Conservation (phyloP, 1,140 invertebrate species). For the Camponotus floridanus region DNA sequence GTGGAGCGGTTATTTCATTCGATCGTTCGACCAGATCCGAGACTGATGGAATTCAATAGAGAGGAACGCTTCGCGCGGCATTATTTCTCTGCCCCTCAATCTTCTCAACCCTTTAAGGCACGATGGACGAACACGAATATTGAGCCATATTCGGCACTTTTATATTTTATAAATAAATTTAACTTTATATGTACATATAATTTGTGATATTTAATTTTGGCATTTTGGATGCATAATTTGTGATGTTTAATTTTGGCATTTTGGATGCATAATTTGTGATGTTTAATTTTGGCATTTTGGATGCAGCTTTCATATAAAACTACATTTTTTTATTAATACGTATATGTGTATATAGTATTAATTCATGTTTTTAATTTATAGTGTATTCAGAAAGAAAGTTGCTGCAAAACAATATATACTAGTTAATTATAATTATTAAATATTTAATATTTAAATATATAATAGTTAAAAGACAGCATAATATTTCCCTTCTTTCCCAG, state of each 20-base stretch:
- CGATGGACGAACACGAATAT: conserved; percentile 36
- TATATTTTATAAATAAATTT: not conserved
- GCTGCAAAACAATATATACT: not conserved
- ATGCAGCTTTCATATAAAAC: not conserved
- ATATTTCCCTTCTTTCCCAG: not conserved
- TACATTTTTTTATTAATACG: not conserved
- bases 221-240: too few relatives aligned
- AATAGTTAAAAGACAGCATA: not conserved
- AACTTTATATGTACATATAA: not conserved
- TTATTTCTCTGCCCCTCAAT: conserved; percentile 51
- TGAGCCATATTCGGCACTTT: not conserved
- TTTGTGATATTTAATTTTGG: too few relatives aligned
- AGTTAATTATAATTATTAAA: not conserved
- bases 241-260: not conserved
- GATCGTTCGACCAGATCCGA: conserved; percentile 48
- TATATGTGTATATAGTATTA: too few relatives aligned
- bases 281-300: not conserved
- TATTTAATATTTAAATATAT: not conserved
- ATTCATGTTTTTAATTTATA: not conserved
- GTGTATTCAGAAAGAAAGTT: not conserved
- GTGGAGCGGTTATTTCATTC: conserved; percentile 46
- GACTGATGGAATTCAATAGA: conserved; percentile 47
- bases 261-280: not conserved
- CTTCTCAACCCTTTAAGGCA: conserved; percentile 38
- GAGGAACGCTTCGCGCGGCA: conserved; percentile 48